Conservation (phyloP, 2,888 invertebrate genomes). For the Altica lythri region DNA sequence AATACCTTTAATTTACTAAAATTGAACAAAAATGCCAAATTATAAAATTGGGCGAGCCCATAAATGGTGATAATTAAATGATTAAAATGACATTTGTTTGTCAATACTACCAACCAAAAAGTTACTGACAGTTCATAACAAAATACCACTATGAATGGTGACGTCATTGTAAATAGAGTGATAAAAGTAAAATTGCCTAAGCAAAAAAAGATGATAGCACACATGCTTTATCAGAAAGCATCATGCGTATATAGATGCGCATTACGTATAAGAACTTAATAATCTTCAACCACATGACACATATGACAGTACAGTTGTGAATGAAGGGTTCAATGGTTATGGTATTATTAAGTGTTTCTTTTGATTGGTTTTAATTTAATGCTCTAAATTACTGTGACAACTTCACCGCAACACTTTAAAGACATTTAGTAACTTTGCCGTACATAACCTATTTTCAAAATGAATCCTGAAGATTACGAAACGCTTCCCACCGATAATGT, state of each 20-base stretch:
- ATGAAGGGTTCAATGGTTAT: conserved; percentile 13
- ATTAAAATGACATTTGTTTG: conserved; percentile 17
- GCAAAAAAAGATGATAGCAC: too few species aligned
- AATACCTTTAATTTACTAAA: conserved; percentile 10
- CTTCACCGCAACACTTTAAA: background rate
- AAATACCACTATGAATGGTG: too few species aligned
- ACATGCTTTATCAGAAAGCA: background rate
- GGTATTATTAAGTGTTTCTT: conserved; percentile 15
- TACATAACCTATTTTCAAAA: conserved; percentile 47
- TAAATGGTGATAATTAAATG: conserved; percentile 37
- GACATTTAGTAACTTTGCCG: conserved; percentile 5
- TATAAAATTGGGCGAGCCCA: conserved; percentile 53
- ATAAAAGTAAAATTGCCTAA: too few species aligned
- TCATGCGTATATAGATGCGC: conserved; percentile 9
- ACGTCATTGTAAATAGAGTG: too few species aligned
- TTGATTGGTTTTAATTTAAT: conserved; percentile 6
- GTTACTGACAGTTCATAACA: too few species aligned
- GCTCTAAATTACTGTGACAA: conserved; percentile 13
- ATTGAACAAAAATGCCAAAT: conserved; percentile 23
- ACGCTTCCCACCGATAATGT: conserved; percentile 86
- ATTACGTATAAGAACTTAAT: background rate
- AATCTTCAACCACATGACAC: conserved; percentile 8
- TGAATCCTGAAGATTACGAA: conserved; percentile 95
- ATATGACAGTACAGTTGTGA: conserved; percentile 21
- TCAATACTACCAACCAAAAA: background rate